Conservation (phyloP, 2,113 vertebrate species). For the Gallinago paraguaiae region DNA sequence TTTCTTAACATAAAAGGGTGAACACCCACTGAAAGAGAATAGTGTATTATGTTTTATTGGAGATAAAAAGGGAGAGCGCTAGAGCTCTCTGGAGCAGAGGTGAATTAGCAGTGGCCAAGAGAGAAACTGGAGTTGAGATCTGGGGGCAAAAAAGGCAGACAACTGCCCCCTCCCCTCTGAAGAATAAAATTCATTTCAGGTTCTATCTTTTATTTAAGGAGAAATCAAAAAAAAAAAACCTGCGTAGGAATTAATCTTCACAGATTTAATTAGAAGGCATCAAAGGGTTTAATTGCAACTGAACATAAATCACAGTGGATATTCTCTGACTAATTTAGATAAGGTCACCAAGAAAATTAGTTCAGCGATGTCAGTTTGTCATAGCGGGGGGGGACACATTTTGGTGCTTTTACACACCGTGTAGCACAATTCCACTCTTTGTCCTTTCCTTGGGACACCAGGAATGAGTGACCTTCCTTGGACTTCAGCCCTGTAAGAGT, state of each 20-base stretch:
- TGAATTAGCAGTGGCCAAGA: not conserved
- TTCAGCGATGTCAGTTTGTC: slow-evolving; percentile 66
- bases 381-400: slow-evolving; percentile 2
- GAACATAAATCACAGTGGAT: slow-evolving; percentile 74
- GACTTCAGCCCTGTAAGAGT: not conserved
- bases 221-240: slow-evolving; percentile 55
- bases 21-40: not conserved
- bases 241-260: slow-evolving; percentile 75
- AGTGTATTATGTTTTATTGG: not conserved
- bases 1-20: not conserved
- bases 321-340: slow-evolving; percentile 78
- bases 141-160: slow-evolving; percentile 19
- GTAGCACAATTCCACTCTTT: not conserved
- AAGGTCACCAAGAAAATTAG: slow-evolving; percentile 80
- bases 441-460: not conserved
- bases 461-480: not conserved
- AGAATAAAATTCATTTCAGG: slow-evolving; percentile 63
- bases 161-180: slow-evolving; percentile 17
- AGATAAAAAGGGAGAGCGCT: not conserved
- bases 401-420: not conserved
- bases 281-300: slow-evolving; percentile 76
- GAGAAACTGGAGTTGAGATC: not conserved
- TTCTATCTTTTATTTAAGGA: slow-evolving; percentile 76
- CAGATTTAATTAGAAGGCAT: slow-evolving; percentile 79
- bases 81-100: not conserved